Evolutionary conservation across 2,113 vertebrate genomes (phyloP).

Genomic region (Plecturocebus donacophilus): DNA sequence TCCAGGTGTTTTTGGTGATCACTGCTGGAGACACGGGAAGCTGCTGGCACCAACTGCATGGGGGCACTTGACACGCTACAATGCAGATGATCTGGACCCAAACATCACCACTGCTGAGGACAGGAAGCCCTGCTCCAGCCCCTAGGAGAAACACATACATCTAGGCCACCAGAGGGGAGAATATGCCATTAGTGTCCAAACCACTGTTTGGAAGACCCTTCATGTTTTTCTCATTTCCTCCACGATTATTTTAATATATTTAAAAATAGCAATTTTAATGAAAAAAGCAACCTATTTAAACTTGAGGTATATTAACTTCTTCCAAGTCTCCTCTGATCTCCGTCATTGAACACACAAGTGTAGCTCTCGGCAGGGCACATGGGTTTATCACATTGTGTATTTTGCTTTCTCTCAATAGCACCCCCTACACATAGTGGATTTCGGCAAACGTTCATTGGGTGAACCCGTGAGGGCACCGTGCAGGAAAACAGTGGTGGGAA

Average conservation of each 20-base stretch:
- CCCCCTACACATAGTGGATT: neutral
- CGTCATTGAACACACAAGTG: neutral
- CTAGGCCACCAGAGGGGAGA: neutral
- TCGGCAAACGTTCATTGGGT: too few species aligned
- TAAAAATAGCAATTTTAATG: neutral
- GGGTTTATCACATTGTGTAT: neutral
- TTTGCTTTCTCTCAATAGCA: neutral
- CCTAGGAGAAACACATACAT: neutral
- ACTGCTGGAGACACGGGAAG: neutral
- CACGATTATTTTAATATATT: neutral
- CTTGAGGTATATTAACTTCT: neutral
- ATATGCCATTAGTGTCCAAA: neutral
- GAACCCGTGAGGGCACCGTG: accelerated
- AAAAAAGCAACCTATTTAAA: neutral
- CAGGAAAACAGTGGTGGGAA: neutral
- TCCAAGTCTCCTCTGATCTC: neutral
- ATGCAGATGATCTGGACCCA: neutral
- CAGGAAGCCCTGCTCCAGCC: neutral
- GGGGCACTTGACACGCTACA: neutral
- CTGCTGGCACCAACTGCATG: neutral
- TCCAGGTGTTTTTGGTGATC: neutral
- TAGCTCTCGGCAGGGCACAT: neutral
- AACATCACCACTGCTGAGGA: accelerated
- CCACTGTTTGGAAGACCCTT: neutral
- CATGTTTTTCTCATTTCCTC: neutral